Evolutionary conservation across 2,113 vertebrate species (phyloP).

Genomic region (Gasterosteus aculeatus): DNA sequence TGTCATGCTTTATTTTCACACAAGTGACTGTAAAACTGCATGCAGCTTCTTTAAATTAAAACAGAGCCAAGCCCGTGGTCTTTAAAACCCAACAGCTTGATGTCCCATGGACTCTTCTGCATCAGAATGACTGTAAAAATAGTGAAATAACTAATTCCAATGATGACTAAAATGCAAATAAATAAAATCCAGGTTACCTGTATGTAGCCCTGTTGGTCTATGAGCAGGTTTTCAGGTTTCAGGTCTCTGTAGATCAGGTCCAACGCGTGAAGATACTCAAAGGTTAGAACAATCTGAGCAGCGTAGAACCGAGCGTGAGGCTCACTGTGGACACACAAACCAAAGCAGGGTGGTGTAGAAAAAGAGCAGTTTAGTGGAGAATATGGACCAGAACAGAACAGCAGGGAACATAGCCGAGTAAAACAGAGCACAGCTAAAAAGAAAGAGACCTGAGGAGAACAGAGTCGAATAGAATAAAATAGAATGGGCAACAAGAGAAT

Average conservation of each 20-base stretch:
- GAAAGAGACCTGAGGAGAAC: not conserved
- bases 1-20: not conserved
- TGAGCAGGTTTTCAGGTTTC: slow-evolving; percentile 76
- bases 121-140: not conserved
- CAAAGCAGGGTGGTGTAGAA: not conserved
- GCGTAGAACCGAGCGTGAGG: slow-evolving; percentile 79
- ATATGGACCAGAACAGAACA: not conserved
- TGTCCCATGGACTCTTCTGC: not conserved
- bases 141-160: not conserved
- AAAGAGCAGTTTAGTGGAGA: not conserved
- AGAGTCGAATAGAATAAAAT: not conserved
- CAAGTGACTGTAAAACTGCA: not conserved
- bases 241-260: slow-evolving; percentile 81
- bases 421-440: not conserved
- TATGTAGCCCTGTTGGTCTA: slow-evolving; percentile 77
- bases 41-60: no score
- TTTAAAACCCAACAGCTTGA: not conserved
- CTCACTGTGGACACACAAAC: slow-evolving; percentile 56
- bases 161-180: not conserved
- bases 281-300: slow-evolving; percentile 78
- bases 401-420: not conserved
- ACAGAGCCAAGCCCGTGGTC: not conserved
- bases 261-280: slow-evolving; percentile 78
- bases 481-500: not conserved
- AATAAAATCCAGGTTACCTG: slow-evolving; percentile 49